These are phyloP conservation scores for Nephila pilipes DNA, from an alignment of 1,140 invertebrate genomes.

Conservation along the genomic window DNA sequence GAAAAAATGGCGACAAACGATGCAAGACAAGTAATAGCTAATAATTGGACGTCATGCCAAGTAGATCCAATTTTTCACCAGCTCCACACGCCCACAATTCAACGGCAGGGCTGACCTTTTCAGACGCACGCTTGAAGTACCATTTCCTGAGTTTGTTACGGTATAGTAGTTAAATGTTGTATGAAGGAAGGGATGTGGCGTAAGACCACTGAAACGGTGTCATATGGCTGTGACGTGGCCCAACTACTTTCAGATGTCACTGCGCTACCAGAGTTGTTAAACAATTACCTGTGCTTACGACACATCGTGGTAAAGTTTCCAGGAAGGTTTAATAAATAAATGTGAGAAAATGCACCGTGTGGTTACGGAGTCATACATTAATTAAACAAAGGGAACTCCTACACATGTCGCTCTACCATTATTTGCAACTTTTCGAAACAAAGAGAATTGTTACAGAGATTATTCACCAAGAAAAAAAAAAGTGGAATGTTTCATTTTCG, in stretches of 20 bases:
- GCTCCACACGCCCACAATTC: not conserved
- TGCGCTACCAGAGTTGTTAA: not conserved
- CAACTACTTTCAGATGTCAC: not conserved
- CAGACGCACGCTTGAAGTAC: slow-evolving; percentile 6
- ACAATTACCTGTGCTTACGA: not conserved
- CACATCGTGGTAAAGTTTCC: not conserved
- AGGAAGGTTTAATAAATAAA: not conserved
- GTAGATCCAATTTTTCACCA: slow-evolving; percentile 8
- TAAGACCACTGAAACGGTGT: slow-evolving; percentile 55
- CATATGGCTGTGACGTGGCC: slow-evolving; percentile 52
- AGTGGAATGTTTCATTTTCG: no score
- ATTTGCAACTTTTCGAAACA: no score
- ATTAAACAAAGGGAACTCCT: no score
- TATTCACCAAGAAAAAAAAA: no score
- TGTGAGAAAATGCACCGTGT: not conserved
- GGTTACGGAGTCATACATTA: not conserved
- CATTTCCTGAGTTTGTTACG: slow-evolving; percentile 64
- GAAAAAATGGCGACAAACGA: not conserved
- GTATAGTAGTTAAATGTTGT: slow-evolving; percentile 46
- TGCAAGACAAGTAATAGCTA: not conserved
- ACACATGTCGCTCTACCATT: no score
- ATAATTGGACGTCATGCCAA: slow-evolving; percentile 7
- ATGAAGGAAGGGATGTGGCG: slow-evolving; percentile 55
- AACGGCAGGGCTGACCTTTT: slow-evolving; percentile 47
- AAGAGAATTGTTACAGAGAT: no score